Evolutionary conservation across 2,888 invertebrate genomes (phyloP).

Genomic region (Mesorhabditis belari): DNA sequence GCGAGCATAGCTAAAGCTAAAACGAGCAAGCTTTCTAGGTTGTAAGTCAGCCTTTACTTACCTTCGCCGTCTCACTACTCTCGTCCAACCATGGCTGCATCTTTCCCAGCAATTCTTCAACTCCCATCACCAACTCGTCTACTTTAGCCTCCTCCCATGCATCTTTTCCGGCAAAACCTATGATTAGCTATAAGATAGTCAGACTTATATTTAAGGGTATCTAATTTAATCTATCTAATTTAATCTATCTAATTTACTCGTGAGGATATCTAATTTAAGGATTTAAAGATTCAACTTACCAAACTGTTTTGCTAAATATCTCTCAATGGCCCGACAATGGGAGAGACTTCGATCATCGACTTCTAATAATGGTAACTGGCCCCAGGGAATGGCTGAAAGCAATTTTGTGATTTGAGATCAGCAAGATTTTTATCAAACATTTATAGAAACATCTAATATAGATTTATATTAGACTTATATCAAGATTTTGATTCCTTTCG

Average conservation of each 20-base stretch:
- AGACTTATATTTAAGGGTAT: not conserved
- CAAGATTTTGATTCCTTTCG: too few species aligned
- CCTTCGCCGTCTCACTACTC: constrained; percentile 20
- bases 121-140: constrained; percentile 29
- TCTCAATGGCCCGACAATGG: constrained; percentile 29
- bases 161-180: constrained; percentile 28
- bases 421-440: too few species aligned
- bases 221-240: too few species aligned
- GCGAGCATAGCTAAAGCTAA: not conserved
- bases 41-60: constrained; percentile 8
- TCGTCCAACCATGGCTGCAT: constrained; percentile 34
- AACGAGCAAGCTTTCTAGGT: not conserved
- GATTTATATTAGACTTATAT: too few species aligned
- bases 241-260: too few species aligned
- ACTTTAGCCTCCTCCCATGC: constrained; percentile 36
- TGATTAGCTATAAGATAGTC: not conserved
- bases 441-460: too few species aligned
- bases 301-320: constrained; percentile 23
- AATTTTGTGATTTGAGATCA: not conserved
- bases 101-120: constrained; percentile 36
- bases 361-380: constrained; percentile 28
- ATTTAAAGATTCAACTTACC: constrained; percentile 10
- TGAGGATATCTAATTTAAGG: too few species aligned
- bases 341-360: constrained; percentile 26
- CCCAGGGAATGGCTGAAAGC: constrained; percentile 28